These are phyloP conservation scores for Pseudochirops corinnae DNA, from an alignment of 2,797 vertebrate species.

Conservation along the genomic window DNA sequence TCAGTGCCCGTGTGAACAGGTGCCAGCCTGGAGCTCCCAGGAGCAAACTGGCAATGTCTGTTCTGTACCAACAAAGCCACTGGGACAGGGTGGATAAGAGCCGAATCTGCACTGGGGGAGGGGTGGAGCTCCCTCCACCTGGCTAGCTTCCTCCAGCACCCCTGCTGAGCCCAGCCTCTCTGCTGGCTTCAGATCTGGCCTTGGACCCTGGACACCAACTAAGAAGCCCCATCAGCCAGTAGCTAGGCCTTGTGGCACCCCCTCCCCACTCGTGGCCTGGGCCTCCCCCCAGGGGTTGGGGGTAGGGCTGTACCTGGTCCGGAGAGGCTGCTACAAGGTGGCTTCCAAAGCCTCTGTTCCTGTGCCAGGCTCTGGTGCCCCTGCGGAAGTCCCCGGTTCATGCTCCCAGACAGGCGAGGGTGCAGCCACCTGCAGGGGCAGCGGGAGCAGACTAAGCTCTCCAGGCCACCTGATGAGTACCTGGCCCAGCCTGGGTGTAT, in stretches of 20 bases:
- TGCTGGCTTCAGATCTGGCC: not conserved
- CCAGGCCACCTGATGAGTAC: not conserved
- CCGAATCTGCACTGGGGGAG: not conserved
- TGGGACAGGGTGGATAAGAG: accelerated
- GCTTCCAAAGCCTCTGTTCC: not conserved
- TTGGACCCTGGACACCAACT: not conserved
- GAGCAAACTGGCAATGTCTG: not conserved
- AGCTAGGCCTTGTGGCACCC: too few species aligned
- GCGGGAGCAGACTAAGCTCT: not conserved
- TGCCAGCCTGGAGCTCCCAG: not conserved
- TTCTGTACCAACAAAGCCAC: not conserved
- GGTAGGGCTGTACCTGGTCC: not conserved
- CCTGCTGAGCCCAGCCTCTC: not conserved
- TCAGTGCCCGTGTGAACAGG: not conserved
- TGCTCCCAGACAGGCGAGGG: not conserved
- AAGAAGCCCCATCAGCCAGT: too few species aligned
- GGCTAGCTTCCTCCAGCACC: not conserved
- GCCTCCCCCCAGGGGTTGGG: not conserved
- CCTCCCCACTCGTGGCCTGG: too few species aligned
- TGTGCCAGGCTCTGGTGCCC: not conserved
- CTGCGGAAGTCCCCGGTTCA: not conserved
- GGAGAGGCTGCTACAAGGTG: not conserved
- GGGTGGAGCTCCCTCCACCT: not conserved
- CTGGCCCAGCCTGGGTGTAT: not conserved
- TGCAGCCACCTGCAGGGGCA: not conserved